Evolutionary conservation across 1,140 invertebrate species (phyloP).

Genomic region (Hylaeus anthracinus): DNA sequence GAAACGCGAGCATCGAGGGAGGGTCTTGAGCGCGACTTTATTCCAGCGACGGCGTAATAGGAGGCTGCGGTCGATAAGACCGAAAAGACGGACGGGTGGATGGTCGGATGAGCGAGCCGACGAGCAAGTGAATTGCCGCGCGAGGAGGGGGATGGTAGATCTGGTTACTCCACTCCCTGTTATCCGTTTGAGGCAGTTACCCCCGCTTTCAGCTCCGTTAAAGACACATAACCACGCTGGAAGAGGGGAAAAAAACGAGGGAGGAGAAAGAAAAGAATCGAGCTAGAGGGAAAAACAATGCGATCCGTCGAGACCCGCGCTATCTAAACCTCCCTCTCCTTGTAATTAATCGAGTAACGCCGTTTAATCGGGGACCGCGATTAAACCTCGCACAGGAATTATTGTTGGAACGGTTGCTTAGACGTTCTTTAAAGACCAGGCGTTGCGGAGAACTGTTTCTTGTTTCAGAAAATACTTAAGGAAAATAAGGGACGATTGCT

Average conservation of each 20-base stretch:
- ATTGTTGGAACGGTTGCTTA: too few species aligned
- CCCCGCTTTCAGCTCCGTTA: constrained; percentile 51
- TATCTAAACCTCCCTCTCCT: constrained; percentile 12
- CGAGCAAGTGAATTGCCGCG: constrained; percentile 57
- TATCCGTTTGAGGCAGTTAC: constrained; percentile 69
- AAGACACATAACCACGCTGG: constrained; percentile 45
- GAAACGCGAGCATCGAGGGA: neutral
- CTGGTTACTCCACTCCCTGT: constrained; percentile 62
- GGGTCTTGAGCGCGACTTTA: constrained; percentile 42
- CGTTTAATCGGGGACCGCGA: neutral
- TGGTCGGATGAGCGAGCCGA: constrained; percentile 44
- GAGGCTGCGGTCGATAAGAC: constrained; percentile 65
- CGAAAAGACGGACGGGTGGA: constrained; percentile 59
- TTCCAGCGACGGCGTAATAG: constrained; percentile 64
- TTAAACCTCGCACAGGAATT: neutral
- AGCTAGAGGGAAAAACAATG: constrained; percentile 34
- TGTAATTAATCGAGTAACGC: constrained; percentile 16
- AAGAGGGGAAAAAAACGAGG: neutral
- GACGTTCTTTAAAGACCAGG: too few species aligned
- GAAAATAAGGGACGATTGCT: too few species aligned
- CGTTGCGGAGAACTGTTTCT: too few species aligned
- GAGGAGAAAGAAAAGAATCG: constrained; percentile 14
- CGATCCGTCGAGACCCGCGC: constrained; percentile 16
- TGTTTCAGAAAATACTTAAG: too few species aligned
- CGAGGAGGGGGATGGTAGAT: constrained; percentile 52